Evolutionary conservation across 2,113 vertebrate species (phyloP).

Genomic region (Narcine bancroftii): DNA sequence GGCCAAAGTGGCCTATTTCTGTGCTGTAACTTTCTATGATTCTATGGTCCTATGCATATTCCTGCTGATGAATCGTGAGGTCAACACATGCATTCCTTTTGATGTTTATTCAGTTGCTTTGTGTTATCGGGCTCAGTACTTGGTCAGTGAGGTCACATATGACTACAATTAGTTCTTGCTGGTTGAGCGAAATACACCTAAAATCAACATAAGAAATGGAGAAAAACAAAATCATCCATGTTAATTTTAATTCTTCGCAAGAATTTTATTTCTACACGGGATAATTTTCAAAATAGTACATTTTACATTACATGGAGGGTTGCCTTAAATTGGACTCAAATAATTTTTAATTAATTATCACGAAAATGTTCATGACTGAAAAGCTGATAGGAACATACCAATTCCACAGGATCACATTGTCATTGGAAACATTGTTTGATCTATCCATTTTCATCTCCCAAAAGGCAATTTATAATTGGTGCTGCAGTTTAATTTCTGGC

Average conservation of each 20-base stretch:
- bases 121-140: not conserved
- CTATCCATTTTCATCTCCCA: not conserved
- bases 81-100: not conserved
- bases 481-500: not conserved
- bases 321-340: not conserved
- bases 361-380: not conserved
- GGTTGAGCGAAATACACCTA: not conserved
- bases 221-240: not conserved
- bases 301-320: not conserved
- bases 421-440: not conserved
- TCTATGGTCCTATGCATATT: too few relatives aligned
- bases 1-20: too few relatives aligned
- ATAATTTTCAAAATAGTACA: not conserved
- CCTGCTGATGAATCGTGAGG: not conserved
- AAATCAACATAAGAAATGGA: not conserved
- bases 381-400: not conserved
- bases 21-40: too few relatives aligned
- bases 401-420: not conserved
- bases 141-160: not conserved
- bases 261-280: not conserved
- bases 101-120: conserved; percentile 23
- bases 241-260: not conserved
- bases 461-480: not conserved
- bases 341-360: conserved; percentile 7
- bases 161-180: not conserved